Base-by-base conservation (phyloP, 2,888 invertebrate genomes). In the Embidobia sp. region DNA sequence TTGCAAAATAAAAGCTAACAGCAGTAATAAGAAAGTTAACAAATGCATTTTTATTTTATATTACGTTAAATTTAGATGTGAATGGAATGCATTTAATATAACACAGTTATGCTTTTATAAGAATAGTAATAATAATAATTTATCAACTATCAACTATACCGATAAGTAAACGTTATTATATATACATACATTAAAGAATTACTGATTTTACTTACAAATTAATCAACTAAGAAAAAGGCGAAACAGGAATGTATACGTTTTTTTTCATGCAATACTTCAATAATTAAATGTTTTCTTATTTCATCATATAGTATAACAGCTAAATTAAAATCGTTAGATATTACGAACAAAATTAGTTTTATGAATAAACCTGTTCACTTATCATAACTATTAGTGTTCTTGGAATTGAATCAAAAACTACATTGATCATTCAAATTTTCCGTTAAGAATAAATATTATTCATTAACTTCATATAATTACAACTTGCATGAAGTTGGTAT, bases 221-320 rank as follows among this genome's bases (percentile, higher is more conserved):
- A 46, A 69, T 69, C 59, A 49, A 49, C 42, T 64, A 53, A 64
- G 64, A 31, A 51, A 67, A 55, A n/a, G n/a, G n/a, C n/a, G n/a
- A n/a, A n/a, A n/a, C n/a, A n/a, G n/a, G n/a, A n/a, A n/a, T n/a
- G n/a, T n/a, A n/a, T n/a, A n/a, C n/a, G n/a, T n/a, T n/a, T n/a
- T 22, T 22, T 22, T 6, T 4, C 3, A 22, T 22, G 22, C 6
- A 4, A 22, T 22, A 22, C 6, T 22, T 22, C 22, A 22, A 22
- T 22, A 4, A 22, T 4, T 22, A 4, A 3, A 22, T 4, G 6
- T 6, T 22, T 22, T 22, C 22, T 22, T 22, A 22, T 6, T 22
- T 22, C 6, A 22, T 22, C 3, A 22, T 6, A 22, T 22, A 22
- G 6, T 22, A 22, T n/a, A n/a, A n/a, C n/a, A n/a, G n/a, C n/a